These are phyloP conservation scores for Geodia barretti DNA, from an alignment of 37 sponge, comb jelly and placozoan species.

Conservation along the genomic window DNA sequence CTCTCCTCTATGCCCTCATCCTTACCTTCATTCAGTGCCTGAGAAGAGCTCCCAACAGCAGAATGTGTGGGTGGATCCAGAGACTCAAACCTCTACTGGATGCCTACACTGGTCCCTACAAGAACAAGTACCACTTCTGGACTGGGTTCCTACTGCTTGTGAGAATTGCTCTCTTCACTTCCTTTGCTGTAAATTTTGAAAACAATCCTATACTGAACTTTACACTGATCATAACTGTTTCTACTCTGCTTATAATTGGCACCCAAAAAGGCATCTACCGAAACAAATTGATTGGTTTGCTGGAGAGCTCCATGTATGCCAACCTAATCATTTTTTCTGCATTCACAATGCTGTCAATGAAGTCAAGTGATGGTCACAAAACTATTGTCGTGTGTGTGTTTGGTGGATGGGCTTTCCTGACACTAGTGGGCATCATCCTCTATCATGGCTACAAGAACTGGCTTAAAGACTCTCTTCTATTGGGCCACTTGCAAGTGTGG, in stretches of 20 bases:
- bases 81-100: conserved; percentile 22
- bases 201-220: not conserved
- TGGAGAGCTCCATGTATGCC: not conserved
- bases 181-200: not conserved
- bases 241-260: not conserved
- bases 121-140: conserved; percentile 22
- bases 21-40: conserved; percentile 17
- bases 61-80: not conserved
- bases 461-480: too few relatives aligned
- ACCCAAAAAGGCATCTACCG: not conserved
- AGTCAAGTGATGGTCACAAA: not conserved
- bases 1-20: conserved; percentile 1
- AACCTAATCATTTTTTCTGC: not conserved
- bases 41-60: not conserved
- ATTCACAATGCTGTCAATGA: not conserved
- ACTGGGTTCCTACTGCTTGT: conserved; percentile 19
- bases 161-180: not conserved
- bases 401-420: not conserved
- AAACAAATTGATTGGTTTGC: not conserved
- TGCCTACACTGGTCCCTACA: conserved; percentile 25
- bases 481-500: too few relatives aligned
- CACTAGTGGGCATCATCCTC: not conserved
- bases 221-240: not conserved
- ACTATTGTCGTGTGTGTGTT: not conserved
- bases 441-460: not conserved